Percentiles rank a stretch among this genome's conserved stretches.
phyloP scores from a whole-genome alignment of 2,888 invertebrate species.

The Mellilla xanthometata region DNA sequence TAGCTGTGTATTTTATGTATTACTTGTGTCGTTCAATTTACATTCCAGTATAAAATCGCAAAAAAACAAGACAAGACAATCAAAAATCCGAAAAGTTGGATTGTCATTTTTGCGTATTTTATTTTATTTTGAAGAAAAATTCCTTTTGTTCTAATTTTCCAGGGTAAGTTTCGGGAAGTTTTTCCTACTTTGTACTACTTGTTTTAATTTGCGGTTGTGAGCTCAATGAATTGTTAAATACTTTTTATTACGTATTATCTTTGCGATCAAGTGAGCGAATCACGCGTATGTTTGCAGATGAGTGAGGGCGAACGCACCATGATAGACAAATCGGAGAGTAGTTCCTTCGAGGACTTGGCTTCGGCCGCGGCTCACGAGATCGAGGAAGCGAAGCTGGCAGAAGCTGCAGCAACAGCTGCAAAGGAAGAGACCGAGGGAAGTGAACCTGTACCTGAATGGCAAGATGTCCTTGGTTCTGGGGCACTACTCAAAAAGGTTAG shows the following conservation, averaged over 20 bases:
- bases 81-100: slow-evolving; percentile 55
- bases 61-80: neutral
- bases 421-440: slow-evolving; percentile 53
- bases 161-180: slow-evolving; percentile 37
- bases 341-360: slow-evolving; percentile 85
- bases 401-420: slow-evolving; percentile 57
- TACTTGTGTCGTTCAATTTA: too few species aligned
- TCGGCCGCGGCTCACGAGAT: slow-evolving; percentile 82
- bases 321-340: slow-evolving; percentile 84
- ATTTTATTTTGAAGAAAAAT: slow-evolving; percentile 32
- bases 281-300: slow-evolving; percentile 64
- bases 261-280: slow-evolving; percentile 40
- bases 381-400: slow-evolving; percentile 72
- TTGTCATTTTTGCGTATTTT: slow-evolving; percentile 53
- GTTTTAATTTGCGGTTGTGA: slow-evolving; percentile 1
- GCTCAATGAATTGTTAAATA: slow-evolving; percentile 36
- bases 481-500: slow-evolving; percentile 84
- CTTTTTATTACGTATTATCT: slow-evolving; percentile 49
- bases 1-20: too few species aligned
- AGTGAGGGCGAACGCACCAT: slow-evolving; percentile 68
- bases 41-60: neutral
- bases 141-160: slow-evolving; percentile 27
- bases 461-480: slow-evolving; percentile 91
- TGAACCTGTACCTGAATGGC: slow-evolving; percentile 72
- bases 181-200: neutral